Evolutionary conservation across 1,140 invertebrate species (phyloP).

Genomic region (Helicorthomorpha holstii): DNA sequence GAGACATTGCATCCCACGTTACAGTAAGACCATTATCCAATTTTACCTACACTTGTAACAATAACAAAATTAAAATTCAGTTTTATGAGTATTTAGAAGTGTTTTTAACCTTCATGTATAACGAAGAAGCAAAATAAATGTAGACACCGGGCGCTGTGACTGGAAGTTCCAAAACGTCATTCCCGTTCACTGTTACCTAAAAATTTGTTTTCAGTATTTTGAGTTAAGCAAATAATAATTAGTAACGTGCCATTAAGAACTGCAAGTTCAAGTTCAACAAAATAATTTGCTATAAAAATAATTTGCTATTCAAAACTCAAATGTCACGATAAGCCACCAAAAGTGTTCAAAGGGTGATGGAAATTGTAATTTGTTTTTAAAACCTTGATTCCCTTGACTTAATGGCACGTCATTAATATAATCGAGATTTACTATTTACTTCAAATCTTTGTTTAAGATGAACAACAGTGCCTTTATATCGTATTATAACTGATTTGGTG

Average conservation of each 20-base stretch:
- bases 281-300: too few relatives aligned
- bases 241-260: too few relatives aligned
- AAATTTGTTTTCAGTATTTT: too few relatives aligned
- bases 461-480: slow-evolving; percentile 30
- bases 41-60: slow-evolving; percentile 32
- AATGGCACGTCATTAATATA: too few relatives aligned
- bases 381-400: too few relatives aligned
- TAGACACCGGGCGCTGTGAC: slow-evolving; percentile 36
- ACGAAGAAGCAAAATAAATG: slow-evolving; percentile 53
- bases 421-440: slow-evolving; percentile 31
- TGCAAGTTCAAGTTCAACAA: too few relatives aligned
- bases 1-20: slow-evolving; percentile 65
- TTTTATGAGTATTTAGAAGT: not conserved
- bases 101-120: slow-evolving; percentile 47
- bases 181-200: slow-evolving; percentile 8
- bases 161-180: slow-evolving; percentile 47
- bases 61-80: not conserved
- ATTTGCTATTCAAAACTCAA: too few relatives aligned
- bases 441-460: slow-evolving; percentile 51
- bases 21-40: slow-evolving; percentile 55
- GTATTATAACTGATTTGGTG: slow-evolving; percentile 57
- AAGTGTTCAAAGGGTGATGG: too few relatives aligned
- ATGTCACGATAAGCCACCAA: too few relatives aligned
- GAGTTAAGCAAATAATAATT: too few relatives aligned
- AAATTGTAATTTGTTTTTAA: too few relatives aligned